These are phyloP conservation scores for Falco columbarius DNA, from an alignment of 2,797 vertebrate species.

Conservation along the genomic window DNA sequence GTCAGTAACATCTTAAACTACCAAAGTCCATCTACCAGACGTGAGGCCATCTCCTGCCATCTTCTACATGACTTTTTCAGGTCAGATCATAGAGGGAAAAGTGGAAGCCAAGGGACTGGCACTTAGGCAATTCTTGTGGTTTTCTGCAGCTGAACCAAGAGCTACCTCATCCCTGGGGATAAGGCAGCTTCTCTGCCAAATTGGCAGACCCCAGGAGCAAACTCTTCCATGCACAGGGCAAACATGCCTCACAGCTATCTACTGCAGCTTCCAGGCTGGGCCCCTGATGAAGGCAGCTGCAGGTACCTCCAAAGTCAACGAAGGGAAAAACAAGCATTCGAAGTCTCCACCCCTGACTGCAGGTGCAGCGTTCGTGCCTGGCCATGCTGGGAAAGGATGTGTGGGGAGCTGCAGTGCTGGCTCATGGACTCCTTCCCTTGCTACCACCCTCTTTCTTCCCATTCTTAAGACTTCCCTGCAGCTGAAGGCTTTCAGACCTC, in stretches of 20 bases:
- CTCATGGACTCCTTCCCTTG: neutral
- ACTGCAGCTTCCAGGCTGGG: neutral
- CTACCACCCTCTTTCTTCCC: neutral
- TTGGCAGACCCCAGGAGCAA: neutral
- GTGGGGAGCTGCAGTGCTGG: neutral
- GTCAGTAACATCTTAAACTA: neutral
- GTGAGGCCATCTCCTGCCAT: neutral
- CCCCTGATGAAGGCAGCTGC: neutral
- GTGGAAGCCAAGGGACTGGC: neutral
- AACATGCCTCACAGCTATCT: neutral
- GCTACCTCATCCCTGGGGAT: neutral
- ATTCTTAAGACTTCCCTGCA: neutral
- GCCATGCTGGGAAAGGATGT: rapidly evolving
- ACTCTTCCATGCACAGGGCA: neutral
- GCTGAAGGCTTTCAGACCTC: neutral
- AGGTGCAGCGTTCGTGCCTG: neutral
- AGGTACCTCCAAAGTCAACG: neutral
- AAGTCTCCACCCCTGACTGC: neutral
- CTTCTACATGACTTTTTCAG: neutral
- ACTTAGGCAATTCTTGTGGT: neutral
- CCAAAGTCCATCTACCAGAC: neutral
- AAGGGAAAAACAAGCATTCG: neutral
- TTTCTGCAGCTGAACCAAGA: slow-evolving; percentile 5
- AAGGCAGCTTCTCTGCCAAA: neutral
- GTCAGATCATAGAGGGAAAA: neutral